Evolutionary conservation across 2,797 vertebrate genomes (phyloP), one percentile per base, ranked within the genome.

Genomic region (Oreochromis grahami): DNA sequence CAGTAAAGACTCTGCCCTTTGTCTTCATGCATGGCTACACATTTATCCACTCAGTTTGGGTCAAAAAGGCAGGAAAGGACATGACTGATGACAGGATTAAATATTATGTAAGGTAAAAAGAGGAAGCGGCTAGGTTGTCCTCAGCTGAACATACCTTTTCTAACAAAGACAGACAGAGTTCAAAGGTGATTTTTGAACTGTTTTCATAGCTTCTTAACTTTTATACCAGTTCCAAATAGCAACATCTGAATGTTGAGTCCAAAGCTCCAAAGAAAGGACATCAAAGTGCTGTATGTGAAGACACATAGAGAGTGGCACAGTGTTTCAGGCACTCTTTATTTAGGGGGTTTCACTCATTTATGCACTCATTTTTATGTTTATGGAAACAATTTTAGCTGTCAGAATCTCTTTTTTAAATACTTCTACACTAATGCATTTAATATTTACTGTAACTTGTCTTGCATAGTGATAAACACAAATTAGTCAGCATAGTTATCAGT

Each of bases 51-150:
- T 84, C 82, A 84, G 58, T 82, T 88, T 84, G 56, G 83, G 79
- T 84, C 81, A 86, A 84, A 88, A 82, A 84, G 79, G 70, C 79
- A 86, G 58, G 14, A 76, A 85, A 88, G 87, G 86, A 86, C 82
- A 83, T 78, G 82, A 72, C 80, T 26, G 78, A 86, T 87, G 79
- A 82, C 82, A 65, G 80, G 15, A 50, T 79, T 78, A 76, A 43
- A 87, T 79, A 63, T 81, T 74, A 76, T 65, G 36, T 83, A 83
- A 83, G 45, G 68, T 51, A 38, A 51, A 84, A 36, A 76, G 26
- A 51, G 63, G 48, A 45, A 43, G 48, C 5, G 8, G 82, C 34
- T 45, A 14, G 38, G 76, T 32, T 24, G 34, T 26, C 19, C 13
- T 34, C 14, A 17, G 29, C 51, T 72, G 24, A 81, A 45, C 24